Evolutionary conservation across 1,140 invertebrate species (phyloP), one percentile per base, ranked within the genome.

Genomic region (Bursaphelenchus mucronatus): DNA sequence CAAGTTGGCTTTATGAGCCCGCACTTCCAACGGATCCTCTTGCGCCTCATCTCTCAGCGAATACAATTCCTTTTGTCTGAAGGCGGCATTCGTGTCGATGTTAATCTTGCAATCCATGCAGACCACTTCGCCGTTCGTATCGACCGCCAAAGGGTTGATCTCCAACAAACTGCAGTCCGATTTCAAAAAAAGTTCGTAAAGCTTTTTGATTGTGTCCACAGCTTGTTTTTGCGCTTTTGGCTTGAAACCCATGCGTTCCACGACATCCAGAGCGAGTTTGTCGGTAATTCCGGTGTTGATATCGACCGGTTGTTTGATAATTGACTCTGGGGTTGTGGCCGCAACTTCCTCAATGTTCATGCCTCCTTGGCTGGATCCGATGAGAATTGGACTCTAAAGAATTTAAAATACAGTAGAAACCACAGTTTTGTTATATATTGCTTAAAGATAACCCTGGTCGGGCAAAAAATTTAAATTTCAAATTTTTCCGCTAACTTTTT

Each of bases 311-410:
- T 83, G 81, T 82, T 87, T 95, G 84, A 90, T 90, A 15, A 97
- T 88, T 63, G 91, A 85, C 69, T 96, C 88, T 0, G 95, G 95
- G n/a, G 88, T 90, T 80, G 90, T 88, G 78, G 89, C 88, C 13
- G 95, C 94, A 0, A 97, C 92, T 61, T 90, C 87, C 84, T 99
- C 96, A 74, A 99, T 99, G 82, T 99, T 95, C 84, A 96, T 88
- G 40, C 94, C 94, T 66, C 93, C 93, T 71, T 88, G 88, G n/a
- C 91, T 90, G 53, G 90, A 92, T 15, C 90, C 90, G 71, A 96
- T 90, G 45, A 95, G 83, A 13, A 94, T 90, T 47, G 92, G 92
- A 17, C 92, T 30, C 30, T 30, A 30, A 30, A 30, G 5, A 30
- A 30, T 30, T 1, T 30, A 30, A 30, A 30, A 30, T 30, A 30